Evolutionary conservation across 2,888 invertebrate species (phyloP), one percentile per base, ranked within the genome.

Genomic region (Andrena fulva): DNA sequence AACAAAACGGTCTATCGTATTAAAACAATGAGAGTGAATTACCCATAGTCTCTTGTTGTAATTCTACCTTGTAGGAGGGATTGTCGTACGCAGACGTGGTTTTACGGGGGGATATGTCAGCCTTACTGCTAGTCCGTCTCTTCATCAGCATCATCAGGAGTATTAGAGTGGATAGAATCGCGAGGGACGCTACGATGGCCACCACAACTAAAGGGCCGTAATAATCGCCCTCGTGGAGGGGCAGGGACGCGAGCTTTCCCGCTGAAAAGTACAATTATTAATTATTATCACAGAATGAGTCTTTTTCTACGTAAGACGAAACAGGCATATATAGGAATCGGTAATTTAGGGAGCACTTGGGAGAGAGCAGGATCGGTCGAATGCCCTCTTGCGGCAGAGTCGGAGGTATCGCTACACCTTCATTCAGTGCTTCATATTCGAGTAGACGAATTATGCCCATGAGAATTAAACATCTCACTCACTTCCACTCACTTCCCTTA

Each of bases 21-120:
- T 85, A 79, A 69, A 88, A 85, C 83, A 85, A 90, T 85, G 91
- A 87, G 81, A 89, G 85, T 89, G 84, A 92, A 93, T 95, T 95
- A 97, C 98, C 97, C 97, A 98, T 97, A 91, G 98, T 98, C 95
- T 98, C 98, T 95, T 98, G 98, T 94, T 98, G 98, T 94, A 98
- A 96, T 95, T 98, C 98, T 94, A 98, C 97, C 96, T 98, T 98
- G 95, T 98, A 98, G 91, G 98, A 98, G 63, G 98, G 98, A 95
- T 98, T 98, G 94, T 98, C 98, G 92, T 98, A 98, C 62, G 98
- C 97, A n/a, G 98, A 97, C 69, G 98, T 97, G 87, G 96, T 96
- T 92, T 97, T 97, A 86, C 97, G 96, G 66, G 97, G 96, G 88
- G 98, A 98, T 92, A 98, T 97, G 84, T 97, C 97, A 91, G 97